Conservation (phyloP, 2,113 vertebrate genomes). For the Asarcornis scutulata region DNA sequence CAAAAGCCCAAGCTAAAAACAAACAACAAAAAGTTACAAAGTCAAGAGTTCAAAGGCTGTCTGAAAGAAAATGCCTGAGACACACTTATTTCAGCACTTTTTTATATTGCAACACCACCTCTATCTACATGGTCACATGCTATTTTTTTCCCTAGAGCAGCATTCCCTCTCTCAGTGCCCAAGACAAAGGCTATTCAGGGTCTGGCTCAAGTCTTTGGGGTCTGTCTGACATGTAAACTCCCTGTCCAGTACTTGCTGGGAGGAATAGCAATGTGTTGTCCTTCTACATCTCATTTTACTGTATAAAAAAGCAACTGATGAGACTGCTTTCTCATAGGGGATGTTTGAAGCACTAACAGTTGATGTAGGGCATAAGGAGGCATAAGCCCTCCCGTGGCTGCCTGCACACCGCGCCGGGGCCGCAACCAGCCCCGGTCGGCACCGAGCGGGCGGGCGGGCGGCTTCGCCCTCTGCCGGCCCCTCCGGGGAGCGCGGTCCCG, state of each 20-base stretch:
- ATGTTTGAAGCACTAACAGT: neutral
- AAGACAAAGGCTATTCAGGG: neutral
- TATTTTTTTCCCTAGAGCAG: neutral
- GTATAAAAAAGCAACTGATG: neutral
- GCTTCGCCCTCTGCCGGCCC: neutral
- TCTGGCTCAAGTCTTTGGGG: neutral
- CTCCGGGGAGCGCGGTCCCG: fast-evolving
- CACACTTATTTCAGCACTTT: slow-evolving; percentile 37
- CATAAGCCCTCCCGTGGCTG: neutral
- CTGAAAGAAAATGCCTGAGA: neutral
- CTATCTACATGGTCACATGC: neutral
- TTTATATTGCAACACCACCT: slow-evolving; percentile 27
- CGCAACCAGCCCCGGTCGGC: neutral
- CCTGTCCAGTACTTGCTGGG: neutral
- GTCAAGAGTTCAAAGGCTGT: slow-evolving; percentile 23
- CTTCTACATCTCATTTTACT: neutral
- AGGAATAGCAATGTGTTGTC: neutral
- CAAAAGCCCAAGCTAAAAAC: fast-evolving
- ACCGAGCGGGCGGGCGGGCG: neutral
- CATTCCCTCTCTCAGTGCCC: neutral
- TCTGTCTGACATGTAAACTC: neutral
- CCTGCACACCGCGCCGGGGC: too few relatives aligned
- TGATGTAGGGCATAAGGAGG: neutral
- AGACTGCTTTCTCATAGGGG: neutral
- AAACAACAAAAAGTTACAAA: neutral